Evolutionary conservation across 2,888 invertebrate genomes (phyloP).

Genomic region (Sarcophaga caerulescens): DNA sequence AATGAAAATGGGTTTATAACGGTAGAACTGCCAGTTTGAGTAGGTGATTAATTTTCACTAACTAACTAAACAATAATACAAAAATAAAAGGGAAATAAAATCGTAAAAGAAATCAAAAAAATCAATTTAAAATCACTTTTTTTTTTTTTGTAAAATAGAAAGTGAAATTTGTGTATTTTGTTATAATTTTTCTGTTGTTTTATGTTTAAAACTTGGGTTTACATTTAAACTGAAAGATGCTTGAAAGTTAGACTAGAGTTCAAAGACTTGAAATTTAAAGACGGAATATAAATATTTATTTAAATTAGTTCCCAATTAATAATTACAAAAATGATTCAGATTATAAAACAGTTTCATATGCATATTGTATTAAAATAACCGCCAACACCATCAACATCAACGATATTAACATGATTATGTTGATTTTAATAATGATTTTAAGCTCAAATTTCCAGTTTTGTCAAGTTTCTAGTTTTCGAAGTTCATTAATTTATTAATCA

Average conservation of each 20-base stretch:
- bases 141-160: constrained; percentile 35
- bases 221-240: constrained; percentile 1
- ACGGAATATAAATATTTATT: constrained; percentile 33
- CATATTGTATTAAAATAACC: background rate
- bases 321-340: background rate
- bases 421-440: constrained; percentile 33
- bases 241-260: background rate
- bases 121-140: constrained; percentile 5
- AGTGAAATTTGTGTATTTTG: constrained; percentile 41
- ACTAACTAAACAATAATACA: background rate
- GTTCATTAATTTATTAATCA: constrained; percentile 58
- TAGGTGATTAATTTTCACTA: constrained; percentile 38
- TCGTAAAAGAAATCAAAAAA: background rate
- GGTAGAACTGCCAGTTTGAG: constrained; percentile 43
- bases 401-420: constrained; percentile 28
- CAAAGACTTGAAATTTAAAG: background rate
- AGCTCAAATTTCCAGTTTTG: constrained; percentile 47
- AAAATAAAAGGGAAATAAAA: constrained; percentile 11
- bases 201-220: background rate
- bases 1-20: constrained; percentile 32
- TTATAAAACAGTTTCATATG: background rate
- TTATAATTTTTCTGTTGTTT: background rate
- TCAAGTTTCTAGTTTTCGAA: constrained; percentile 21
- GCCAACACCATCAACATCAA: constrained; percentile 13
- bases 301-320: constrained; percentile 37